These are phyloP conservation scores for Pycnomerus fuliginosus DNA, from an alignment of 2,888 invertebrate species.

Conservation along the genomic window DNA sequence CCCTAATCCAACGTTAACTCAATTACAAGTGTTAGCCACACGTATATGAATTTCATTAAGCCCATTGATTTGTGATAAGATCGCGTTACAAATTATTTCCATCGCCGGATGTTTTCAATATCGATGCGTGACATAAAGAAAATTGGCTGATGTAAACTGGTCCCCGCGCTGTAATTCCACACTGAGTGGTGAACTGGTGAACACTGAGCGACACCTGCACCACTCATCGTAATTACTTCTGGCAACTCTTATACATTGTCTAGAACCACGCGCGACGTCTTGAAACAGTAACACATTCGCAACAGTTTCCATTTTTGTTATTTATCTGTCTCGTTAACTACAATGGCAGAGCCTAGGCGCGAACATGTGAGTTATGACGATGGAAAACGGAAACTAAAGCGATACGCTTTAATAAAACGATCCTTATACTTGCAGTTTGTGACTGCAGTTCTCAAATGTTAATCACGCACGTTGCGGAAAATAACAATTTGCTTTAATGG, in stretches of 20 bases:
- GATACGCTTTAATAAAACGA: too few relatives aligned
- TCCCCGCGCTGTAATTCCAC: constrained; percentile 42
- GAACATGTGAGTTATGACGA: background rate
- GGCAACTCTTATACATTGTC: constrained; percentile 33
- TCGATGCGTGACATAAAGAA: constrained; percentile 34
- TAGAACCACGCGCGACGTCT: constrained; percentile 7
- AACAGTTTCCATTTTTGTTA: constrained; percentile 15
- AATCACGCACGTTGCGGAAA: too few relatives aligned
- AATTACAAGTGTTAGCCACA: constrained; percentile 45
- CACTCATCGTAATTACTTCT: constrained; percentile 45
- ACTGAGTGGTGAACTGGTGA: constrained; percentile 27
- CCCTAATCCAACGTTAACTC: constrained; percentile 48
- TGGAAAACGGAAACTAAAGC: too few relatives aligned
- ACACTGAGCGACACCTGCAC: constrained; percentile 41
- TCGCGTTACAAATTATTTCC: too few relatives aligned
- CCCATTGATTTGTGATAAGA: too few relatives aligned
- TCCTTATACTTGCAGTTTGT: too few relatives aligned
- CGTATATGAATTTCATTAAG: too few relatives aligned
- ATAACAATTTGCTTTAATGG: too few relatives aligned
- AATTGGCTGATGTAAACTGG: constrained; percentile 44
- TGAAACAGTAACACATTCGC: constrained; percentile 20
- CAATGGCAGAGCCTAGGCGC: background rate
- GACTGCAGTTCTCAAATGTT: too few relatives aligned
- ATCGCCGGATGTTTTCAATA: too few relatives aligned
- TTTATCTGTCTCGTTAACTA: background rate